Conservation (phyloP, 2,797 vertebrate genomes). For the Tarsius wallacei region DNA sequence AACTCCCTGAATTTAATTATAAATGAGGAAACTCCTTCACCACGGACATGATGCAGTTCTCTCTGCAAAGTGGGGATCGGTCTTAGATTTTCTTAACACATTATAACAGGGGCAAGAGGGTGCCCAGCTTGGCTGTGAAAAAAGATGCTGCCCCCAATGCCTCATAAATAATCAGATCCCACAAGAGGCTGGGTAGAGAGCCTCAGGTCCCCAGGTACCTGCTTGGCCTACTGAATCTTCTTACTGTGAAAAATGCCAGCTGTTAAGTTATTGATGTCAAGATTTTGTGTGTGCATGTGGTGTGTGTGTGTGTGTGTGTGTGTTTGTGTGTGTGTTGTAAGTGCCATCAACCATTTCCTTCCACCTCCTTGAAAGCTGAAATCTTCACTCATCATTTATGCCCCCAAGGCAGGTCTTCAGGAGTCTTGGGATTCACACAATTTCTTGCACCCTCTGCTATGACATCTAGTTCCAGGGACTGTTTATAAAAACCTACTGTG, state of each 20-base stretch:
- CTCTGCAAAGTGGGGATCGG: neutral
- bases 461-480: neutral
- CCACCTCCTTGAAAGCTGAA: conserved; percentile 29
- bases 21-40: conserved; percentile 12
- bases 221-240: neutral
- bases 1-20: neutral
- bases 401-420: neutral
- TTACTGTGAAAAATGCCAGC: conserved; percentile 35
- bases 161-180: conserved; percentile 34
- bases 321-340: neutral
- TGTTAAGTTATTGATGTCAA: conserved; percentile 11
- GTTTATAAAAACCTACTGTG: conserved; percentile 25
- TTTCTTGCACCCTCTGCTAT: neutral
- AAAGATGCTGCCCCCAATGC: neutral
- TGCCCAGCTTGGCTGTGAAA: neutral
- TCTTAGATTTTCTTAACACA: conserved; percentile 43
- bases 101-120: neutral
- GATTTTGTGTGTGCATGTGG: neutral
- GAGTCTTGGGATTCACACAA: conserved; percentile 46
- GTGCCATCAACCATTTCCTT: conserved; percentile 23
- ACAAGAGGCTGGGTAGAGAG: neutral
- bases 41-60: neutral
- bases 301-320: neutral
- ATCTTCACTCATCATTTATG: conserved; percentile 15
- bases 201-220: neutral